Percentiles rank a stretch among this genome's conserved stretches.
phyloP scores from a whole-genome alignment of 1,140 invertebrate genomes.

The Lordiphosa stackelbergi region DNA sequence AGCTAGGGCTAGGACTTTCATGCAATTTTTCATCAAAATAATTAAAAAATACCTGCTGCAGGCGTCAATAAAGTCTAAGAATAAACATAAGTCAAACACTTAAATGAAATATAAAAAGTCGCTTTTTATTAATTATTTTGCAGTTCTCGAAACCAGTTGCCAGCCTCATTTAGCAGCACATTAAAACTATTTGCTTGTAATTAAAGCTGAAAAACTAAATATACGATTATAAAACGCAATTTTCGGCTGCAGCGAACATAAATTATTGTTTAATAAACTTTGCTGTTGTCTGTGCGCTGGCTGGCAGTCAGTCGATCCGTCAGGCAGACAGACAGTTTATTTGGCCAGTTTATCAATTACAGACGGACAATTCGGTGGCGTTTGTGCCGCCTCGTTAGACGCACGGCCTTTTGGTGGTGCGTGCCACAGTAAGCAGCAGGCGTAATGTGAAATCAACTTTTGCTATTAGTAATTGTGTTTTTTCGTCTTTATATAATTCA shows the following conservation, averaged over 20 bases:
- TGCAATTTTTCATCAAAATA: too few species aligned
- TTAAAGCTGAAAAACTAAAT: constrained; percentile 36
- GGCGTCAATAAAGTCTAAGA: too few species aligned
- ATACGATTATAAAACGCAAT: constrained; percentile 38
- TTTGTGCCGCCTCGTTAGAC: constrained; percentile 65
- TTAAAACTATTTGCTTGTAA: constrained; percentile 53
- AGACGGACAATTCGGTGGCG: constrained; percentile 47
- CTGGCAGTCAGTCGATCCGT: constrained; percentile 21
- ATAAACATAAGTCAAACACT: not conserved
- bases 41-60: not conserved
- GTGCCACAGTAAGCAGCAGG: constrained; percentile 19
- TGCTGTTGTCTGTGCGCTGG: constrained; percentile 12
- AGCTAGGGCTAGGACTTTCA: too few species aligned
- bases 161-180: constrained; percentile 35
- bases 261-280: constrained; percentile 55
- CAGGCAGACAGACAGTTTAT: constrained; percentile 31
- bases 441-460: constrained; percentile 47
- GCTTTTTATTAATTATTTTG: constrained; percentile 18
- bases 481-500: constrained; percentile 52
- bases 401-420: constrained; percentile 25
- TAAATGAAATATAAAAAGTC: constrained; percentile 2
- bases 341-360: constrained; percentile 70
- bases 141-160: constrained; percentile 13
- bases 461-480: constrained; percentile 61
- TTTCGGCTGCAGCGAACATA: constrained; percentile 32